Evolutionary conservation across 2,113 vertebrate genomes (phyloP), one percentile per base, ranked within the genome.

Genomic region (Eidolon helvum): DNA sequence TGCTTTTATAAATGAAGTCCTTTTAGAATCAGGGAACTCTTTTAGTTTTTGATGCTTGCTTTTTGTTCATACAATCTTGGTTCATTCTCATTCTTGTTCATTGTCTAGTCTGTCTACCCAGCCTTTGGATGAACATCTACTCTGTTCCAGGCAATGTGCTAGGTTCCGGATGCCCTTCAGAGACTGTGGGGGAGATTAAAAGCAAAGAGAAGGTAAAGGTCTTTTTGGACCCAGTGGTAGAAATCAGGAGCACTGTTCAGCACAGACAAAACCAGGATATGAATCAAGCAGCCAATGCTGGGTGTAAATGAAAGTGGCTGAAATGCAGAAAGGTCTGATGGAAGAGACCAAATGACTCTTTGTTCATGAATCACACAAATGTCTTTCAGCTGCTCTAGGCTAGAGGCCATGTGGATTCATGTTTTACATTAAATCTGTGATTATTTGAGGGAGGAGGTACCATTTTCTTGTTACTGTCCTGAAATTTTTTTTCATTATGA

Each of bases 361-460:
- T 98, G 97, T 98, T 98, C 98, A 95, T 94, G 98, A 97, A 97
- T 98, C 83, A 0, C 93, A 96, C 97, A 97, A 98, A 97, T 97
- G 94, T 97, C 97, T 98, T 98, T 98, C 98, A 98, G 98, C 98
- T 98, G 98, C 65, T 98, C 38, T 50, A 94, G 94, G 90, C 96
- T 96, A 71, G 68, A 96, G 97, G 97, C 98, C 75, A 11, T 12
- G 10, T 0, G 21, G 94, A 87, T 97, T 97, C 91, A 33, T 98
- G 98, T 96, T 98, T 98, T 98, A 97, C 97, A 96, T 98, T 98
- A 98, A 98, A 97, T 90, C 88, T 1, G 5, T 35, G 78, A 97
- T 98, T 98, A 89, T 90, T 77, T 50, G 4, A 24, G 35, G n/a
- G 21, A 28, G 59, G 96, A 84, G 84, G 83, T 82, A 94, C 83